Evolutionary conservation across 2,888 invertebrate genomes (phyloP).

Genomic region (Lottia scabra): DNA sequence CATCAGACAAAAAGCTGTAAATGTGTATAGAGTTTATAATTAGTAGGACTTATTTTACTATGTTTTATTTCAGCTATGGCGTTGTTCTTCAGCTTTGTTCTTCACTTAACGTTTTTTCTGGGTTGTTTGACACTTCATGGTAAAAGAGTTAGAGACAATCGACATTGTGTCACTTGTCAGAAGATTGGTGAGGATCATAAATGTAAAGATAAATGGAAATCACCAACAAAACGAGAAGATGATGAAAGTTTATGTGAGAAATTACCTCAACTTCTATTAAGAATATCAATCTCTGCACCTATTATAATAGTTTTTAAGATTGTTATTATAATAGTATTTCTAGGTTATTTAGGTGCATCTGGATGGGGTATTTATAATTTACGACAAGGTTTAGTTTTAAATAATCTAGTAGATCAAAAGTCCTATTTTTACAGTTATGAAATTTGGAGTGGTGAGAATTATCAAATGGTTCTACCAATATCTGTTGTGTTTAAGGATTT

Average conservation of each 20-base stretch:
- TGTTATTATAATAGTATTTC: background rate
- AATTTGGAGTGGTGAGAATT: slow-evolving; percentile 29
- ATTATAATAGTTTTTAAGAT: background rate
- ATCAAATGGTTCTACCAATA: slow-evolving; percentile 31
- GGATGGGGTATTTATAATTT: background rate
- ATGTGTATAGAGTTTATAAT: no score
- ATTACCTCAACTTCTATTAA: slow-evolving; percentile 22
- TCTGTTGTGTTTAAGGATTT: slow-evolving; percentile 35
- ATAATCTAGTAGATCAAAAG: background rate
- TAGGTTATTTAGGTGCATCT: background rate
- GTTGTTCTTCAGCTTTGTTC: slow-evolving; percentile 51
- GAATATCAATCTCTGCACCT: no score
- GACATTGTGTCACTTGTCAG: slow-evolving; percentile 41
- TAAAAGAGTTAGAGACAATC: slow-evolving; percentile 30
- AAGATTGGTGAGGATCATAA: slow-evolving; percentile 32
- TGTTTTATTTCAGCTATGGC: slow-evolving; percentile 42
- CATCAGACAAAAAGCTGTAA: no score
- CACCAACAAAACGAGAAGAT: slow-evolving; percentile 31
- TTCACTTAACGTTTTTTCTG: slow-evolving; percentile 47
- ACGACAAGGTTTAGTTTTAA: background rate
- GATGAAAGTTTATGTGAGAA: slow-evolving; percentile 44
- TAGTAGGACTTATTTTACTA: no score
- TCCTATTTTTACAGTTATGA: slow-evolving; percentile 39
- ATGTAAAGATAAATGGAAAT: slow-evolving; percentile 16
- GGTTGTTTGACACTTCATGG: slow-evolving; percentile 48